Percentiles rank a stretch among this genome's conserved stretches.
These are phyloP conservation scores for Phrynosoma platyrhinos DNA, from an alignment of 2,113 vertebrate species.

Conservation along the genomic window DNA sequence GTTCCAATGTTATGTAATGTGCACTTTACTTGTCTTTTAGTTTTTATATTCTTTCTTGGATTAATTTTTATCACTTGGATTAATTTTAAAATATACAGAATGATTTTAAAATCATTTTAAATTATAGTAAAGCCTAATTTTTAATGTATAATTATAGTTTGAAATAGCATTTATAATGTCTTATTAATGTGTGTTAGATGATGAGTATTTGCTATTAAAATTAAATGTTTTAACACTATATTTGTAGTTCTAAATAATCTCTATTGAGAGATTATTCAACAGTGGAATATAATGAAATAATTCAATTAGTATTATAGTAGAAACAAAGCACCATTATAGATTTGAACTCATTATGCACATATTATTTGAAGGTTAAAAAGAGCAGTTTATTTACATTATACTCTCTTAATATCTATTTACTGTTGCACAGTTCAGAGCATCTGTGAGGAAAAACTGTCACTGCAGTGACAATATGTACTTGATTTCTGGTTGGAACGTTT, in stretches of 20 bases:
- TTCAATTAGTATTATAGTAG: constrained; percentile 49
- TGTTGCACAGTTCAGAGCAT: constrained; percentile 61
- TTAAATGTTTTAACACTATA: constrained; percentile 54
- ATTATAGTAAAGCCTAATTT: constrained; percentile 36
- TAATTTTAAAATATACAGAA: background rate
- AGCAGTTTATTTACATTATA: constrained; percentile 59
- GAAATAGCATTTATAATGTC: constrained; percentile 41
- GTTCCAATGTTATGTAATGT: background rate
- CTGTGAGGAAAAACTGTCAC: constrained; percentile 54
- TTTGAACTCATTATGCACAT: constrained; percentile 32
- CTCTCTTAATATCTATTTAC: constrained; percentile 61
- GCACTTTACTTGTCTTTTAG: constrained; percentile 24
- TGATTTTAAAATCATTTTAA: constrained; percentile 27
- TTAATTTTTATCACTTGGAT: constrained; percentile 35
- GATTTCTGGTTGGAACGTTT: constrained; percentile 39
- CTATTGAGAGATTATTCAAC: constrained; percentile 14
- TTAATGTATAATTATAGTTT: constrained; percentile 57
- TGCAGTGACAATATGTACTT: constrained; percentile 59
- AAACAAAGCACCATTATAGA: constrained; percentile 50
- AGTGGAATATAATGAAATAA: constrained; percentile 50
- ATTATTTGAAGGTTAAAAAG: constrained; percentile 58
- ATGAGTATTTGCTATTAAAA: constrained; percentile 50
- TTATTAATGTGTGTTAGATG: constrained; percentile 45
- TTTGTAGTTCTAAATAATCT: constrained; percentile 50
- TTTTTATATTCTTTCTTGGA: background rate